Base-by-base conservation (phyloP, 1,140 invertebrate species). In the Heliothis virescens region DNA sequence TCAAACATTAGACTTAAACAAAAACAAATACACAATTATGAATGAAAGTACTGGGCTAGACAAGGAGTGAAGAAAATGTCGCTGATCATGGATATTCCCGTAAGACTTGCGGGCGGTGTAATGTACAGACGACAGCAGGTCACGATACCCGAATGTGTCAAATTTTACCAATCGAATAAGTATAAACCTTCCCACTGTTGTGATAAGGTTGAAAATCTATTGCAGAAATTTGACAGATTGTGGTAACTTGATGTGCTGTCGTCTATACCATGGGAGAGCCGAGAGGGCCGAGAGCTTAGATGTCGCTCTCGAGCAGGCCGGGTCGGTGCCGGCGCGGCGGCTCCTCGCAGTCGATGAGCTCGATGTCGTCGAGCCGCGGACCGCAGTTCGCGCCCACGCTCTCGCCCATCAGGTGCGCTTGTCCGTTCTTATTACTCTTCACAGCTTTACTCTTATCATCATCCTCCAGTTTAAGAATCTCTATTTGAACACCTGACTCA, bases 301-400 rank as follows among this genome's bases (percentile, higher is more conserved):
- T 94, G 79, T 94, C 92, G 80, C 93, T 94, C 78, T 94, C 93
- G 59, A 94, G 83, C 21, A 94, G 87, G 16, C 93, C 93, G 3
- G 92, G 90, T 52, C 90, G 84, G 21, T 79, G 84, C 21, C 47
- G 63, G 18, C 71, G 53, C 10, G 87, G 82, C 41, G 84, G 63
- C 16, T 84, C 83, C 34, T 89, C 84, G 81, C 88, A 91, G 82
- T 94, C 91, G 69, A 91, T 89, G 72, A 94, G 81, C 72, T 92
- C 85, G 67, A 94, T 93, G 71, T 93, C 93, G 15, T 94, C 90
- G 26, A 88, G 86, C 65, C 84, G 79, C 29, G 88, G 84, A n/a
- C n/a, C n/a, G n/a, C n/a, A n/a, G n/a, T n/a, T n/a, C n/a, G 81
- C 82, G 7, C 85, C 77, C 3, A 88, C 82, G 10, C 52, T 48